Base-by-base conservation (phyloP, 2,797 vertebrate genomes). In the Sebastiscus tertius region DNA sequence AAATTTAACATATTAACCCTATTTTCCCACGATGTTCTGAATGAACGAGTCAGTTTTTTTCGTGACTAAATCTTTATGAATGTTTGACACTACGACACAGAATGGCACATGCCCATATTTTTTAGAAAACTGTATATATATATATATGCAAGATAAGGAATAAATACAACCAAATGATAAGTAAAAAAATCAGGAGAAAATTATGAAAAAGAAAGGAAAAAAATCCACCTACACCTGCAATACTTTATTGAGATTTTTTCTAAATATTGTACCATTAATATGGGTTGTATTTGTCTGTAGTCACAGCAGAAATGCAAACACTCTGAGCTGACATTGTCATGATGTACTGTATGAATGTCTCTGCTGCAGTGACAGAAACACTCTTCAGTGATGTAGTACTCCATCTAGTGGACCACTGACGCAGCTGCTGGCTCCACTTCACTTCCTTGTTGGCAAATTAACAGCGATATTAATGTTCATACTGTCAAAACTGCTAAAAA, bases 371-470 rank as follows among this genome's bases (percentile, higher is more conserved):
- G 11, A 9, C 14, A 63, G 46, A 68, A 60, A 20, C 33, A 3
- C 9, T 22, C 12, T 14, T 66, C 3, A 58, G 33, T 60, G 76
- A 67, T 78, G 60, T n/a, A 72, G 11, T 8, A 2, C 59, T 72
- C 90, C 90, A 88, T 83, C 93, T 92, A 82, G 89, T 93, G 93
- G 92, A 72, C 12, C 1, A 16, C 4, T 20, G 29, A 27, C 7
- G 33, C 27, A 73, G n/a, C 6, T 82, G 74, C 84, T 11, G 31
- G 0, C 2, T 54, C 26, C 1, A 14, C 2, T 8, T 49, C 20
- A 46, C 67, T 26, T 73, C n/a, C 20, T 16, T 22, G 1, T 4
- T 9, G 2, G 46, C 22, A 78, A 54, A 61, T 55, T 22, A 26
- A 29, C 1, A 0, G 0, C 26, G 11, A 12, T 20, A 36, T 5